These are phyloP conservation scores for Netelia fuscicornis DNA, from an alignment of 2,888 invertebrate genomes.

Conservation along the genomic window DNA sequence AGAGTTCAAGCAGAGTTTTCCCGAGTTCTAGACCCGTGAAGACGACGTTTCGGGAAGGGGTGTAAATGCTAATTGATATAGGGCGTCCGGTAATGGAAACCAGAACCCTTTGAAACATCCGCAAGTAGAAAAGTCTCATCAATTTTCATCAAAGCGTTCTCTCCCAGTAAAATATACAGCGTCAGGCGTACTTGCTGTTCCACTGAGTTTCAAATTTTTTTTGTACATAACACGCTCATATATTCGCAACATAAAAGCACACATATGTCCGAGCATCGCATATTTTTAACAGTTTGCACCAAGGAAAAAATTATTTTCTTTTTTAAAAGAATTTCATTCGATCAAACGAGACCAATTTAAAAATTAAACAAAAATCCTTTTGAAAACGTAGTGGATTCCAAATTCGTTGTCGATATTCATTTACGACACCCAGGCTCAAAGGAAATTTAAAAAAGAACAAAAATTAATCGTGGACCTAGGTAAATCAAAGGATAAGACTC, in stretches of 20 bases:
- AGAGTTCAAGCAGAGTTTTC: slow-evolving; percentile 10
- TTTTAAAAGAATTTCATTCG: too few species aligned
- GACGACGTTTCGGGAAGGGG: background rate
- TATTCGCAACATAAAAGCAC: background rate
- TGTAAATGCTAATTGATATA: slow-evolving; percentile 14
- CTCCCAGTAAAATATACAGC: background rate
- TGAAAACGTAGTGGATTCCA: too few species aligned
- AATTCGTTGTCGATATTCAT: too few species aligned
- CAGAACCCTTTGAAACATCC: slow-evolving; percentile 14
- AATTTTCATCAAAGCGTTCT: background rate
- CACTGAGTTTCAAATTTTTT: background rate
- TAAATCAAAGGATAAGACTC: too few species aligned
- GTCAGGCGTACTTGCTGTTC: background rate
- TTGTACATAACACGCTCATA: background rate
- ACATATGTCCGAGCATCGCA: background rate
- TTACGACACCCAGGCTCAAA: too few species aligned
- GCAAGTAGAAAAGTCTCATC: slow-evolving; percentile 16
- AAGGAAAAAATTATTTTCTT: too few species aligned
- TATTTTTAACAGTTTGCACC: too few species aligned
- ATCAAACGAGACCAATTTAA: too few species aligned
- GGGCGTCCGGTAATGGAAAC: slow-evolving; percentile 4
- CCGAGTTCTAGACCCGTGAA: background rate
- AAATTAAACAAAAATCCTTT: too few species aligned
- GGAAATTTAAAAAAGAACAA: too few species aligned
- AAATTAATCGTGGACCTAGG: too few species aligned